Percentiles rank a stretch among this genome's conserved stretches.
Evolutionary conservation across 2,888 invertebrate species (phyloP).

Genomic region (Pseudolycoriella hygida): DNA sequence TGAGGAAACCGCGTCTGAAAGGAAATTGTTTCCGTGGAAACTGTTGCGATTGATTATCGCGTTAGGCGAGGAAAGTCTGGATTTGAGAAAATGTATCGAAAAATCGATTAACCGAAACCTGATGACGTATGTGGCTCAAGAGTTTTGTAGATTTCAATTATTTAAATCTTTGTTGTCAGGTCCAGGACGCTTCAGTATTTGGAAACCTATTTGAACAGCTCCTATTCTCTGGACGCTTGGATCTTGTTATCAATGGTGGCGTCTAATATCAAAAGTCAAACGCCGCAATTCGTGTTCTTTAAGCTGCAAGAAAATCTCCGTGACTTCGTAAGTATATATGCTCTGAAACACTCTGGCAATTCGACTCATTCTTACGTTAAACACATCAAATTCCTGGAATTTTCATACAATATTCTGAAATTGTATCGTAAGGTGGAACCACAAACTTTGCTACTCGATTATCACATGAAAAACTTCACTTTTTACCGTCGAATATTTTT

Average conservation of each 20-base stretch:
- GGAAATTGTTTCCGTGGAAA: not conserved
- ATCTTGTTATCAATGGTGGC: slow-evolving; percentile 24
- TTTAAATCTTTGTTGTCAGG: slow-evolving; percentile 12
- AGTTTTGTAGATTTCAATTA: not conserved
- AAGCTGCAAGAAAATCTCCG: not conserved
- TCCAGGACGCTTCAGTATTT: slow-evolving; percentile 18
- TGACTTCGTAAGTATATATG: no score
- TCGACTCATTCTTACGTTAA: no score
- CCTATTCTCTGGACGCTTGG: slow-evolving; percentile 28
- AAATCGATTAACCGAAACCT: slow-evolving; percentile 4
- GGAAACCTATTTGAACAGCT: slow-evolving; percentile 23
- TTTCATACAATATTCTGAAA: no score
- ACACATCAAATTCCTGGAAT: no score
- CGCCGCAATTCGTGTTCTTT: slow-evolving; percentile 11
- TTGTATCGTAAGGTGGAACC: no score
- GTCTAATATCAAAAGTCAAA: slow-evolving; percentile 20
- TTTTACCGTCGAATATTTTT: no score
- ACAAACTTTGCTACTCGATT: no score
- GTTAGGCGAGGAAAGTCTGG: not conserved
- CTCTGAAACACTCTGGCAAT: no score
- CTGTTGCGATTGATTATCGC: not conserved
- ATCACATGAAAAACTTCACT: no score
- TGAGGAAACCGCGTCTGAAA: not conserved
- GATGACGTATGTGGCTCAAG: not conserved
- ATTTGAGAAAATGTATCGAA: slow-evolving; percentile 3